Base-by-base conservation (phyloP, 2,888 invertebrate species). In the Volucella inanis region DNA sequence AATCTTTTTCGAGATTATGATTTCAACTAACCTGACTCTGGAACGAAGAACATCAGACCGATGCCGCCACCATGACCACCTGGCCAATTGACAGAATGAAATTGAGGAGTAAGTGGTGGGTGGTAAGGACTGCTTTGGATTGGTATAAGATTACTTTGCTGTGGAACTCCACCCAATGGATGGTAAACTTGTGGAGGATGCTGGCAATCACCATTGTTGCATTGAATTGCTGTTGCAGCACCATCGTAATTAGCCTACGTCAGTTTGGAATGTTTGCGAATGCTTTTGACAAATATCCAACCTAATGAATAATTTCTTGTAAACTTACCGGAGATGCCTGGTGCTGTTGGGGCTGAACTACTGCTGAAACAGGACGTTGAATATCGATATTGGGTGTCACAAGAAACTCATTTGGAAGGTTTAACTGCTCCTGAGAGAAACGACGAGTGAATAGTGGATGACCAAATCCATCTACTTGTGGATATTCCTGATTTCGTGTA, bases 1-100 rank as follows among this genome's bases (percentile, higher is more conserved):
- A 57, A 62, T 61, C 43, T 50, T 71, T 54, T 39, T 47, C 14
- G 41, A n/a, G n/a, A 65, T 71, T 76, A 81, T 76, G 52, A 64
- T 49, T 70, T 10, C 12, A 45, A 49, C 71, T 61, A 41, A 82
- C 81, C 81, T 82, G 81, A 76, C 4, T 76, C 54, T 4, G 81
- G 76, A 8, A 82, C 76, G 76, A 76, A 54, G 61, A 82, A 82
- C 41, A 82, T 59, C 31, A 82, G 59, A 61, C 81, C 81, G 47
- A 82, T 9, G 12, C 76, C 65, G 2, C 71, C 76, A 9, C 18
- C 57, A 55, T 64, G 70, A 22, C 14, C 47, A 65, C 57, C 14
- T 52, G 76, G 81, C 71, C 64, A 76, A 61, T 41, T 65, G 70
- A 67, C 39, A 64, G 50, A 52, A 45, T 57, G 71, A 18, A 12